Conservation (phyloP, 2,888 invertebrate genomes). For the Synergus itoensis region DNA sequence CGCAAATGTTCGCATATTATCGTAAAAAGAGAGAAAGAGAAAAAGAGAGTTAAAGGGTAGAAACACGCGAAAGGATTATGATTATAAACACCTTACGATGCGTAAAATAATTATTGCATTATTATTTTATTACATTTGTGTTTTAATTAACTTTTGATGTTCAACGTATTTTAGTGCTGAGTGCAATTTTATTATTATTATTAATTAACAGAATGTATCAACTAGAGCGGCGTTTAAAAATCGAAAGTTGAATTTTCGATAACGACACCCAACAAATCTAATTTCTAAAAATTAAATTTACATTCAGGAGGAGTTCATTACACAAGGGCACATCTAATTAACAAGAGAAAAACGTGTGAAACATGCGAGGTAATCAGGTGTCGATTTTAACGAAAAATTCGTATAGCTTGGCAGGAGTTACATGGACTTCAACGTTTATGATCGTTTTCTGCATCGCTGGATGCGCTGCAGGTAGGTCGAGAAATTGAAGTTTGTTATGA, state of each 20-base stretch:
- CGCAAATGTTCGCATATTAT: neutral
- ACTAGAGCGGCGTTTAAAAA: no score
- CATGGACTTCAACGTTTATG: conserved; percentile 72
- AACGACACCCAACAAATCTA: neutral
- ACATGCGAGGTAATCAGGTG: conserved; percentile 60
- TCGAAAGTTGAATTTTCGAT: no score
- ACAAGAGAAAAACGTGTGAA: conserved; percentile 34
- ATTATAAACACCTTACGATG: neutral
- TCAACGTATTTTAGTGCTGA: no score
- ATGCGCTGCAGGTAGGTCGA: conserved; percentile 80
- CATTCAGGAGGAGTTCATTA: neutral
- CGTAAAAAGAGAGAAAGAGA: neutral
- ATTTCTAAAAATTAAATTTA: neutral
- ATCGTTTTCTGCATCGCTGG: conserved; percentile 81
- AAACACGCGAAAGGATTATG: neutral
- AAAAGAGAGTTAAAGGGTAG: neutral
- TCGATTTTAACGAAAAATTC: conserved; percentile 54
- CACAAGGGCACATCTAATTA: neutral
- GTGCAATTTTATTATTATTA: no score
- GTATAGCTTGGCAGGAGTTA: conserved; percentile 77
- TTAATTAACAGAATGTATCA: no score
- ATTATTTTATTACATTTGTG: neutral
- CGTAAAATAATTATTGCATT: neutral
- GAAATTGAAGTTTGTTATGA: neutral
- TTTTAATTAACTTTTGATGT: neutral